A percentile compares a stretch with the other conserved stretches of the same genome.
These are phyloP conservation scores for Todus mexicanus DNA, from an alignment of 2,797 vertebrate species.

Conservation along the genomic window DNA sequence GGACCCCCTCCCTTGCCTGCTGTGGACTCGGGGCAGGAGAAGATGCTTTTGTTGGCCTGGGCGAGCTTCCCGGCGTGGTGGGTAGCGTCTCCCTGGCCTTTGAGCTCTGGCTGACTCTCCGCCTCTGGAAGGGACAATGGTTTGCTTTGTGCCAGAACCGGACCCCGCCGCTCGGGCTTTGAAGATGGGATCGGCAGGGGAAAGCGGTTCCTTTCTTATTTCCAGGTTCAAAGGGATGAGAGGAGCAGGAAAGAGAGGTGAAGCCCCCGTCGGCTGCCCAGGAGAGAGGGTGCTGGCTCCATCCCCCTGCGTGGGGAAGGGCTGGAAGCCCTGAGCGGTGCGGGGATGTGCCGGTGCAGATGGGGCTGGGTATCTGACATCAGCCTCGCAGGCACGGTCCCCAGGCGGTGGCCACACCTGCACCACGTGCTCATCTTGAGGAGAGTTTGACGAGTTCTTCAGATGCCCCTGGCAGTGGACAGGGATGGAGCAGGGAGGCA, in stretches of 20 bases:
- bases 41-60: conserved; percentile 53
- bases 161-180: conserved; percentile 37
- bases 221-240: conserved; percentile 1
- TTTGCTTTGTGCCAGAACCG: conserved; percentile 65
- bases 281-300: background rate
- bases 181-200: conserved; percentile 27
- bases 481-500: background rate
- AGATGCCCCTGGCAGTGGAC: background rate
- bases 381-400: background rate
- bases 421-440: background rate
- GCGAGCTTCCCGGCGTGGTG: background rate
- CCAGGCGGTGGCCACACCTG: background rate
- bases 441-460: background rate
- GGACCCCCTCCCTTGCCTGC: background rate
- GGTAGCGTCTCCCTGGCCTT: conserved; percentile 10
- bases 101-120: conserved; percentile 20
- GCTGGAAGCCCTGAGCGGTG: accelerated
- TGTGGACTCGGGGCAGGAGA: background rate
- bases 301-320: background rate
- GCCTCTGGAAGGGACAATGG: conserved; percentile 65
- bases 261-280: background rate
- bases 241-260: background rate
- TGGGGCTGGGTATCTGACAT: background rate
- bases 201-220: background rate
- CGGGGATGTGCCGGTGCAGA: background rate